Base-by-base conservation (phyloP, 2,113 vertebrate species). In the Gymnarchus niloticus region DNA sequence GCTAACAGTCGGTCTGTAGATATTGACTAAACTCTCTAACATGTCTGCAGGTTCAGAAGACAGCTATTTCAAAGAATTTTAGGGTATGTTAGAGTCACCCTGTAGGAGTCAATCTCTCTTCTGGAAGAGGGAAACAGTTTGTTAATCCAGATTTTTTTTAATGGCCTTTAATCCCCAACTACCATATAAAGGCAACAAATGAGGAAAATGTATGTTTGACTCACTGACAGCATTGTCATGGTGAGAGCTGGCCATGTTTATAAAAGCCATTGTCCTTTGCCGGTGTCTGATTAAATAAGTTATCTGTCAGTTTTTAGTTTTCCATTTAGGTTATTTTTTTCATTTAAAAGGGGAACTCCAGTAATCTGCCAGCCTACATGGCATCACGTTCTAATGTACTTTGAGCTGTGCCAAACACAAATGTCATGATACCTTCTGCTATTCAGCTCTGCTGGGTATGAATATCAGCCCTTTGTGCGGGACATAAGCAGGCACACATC, bases 401-500 rank as follows among this genome's bases (percentile, higher is more conserved):
- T 82, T 83, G 90, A 87, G 93, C 91, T 93, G 92, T 93, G 89
- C 88, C 91, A 88, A 85, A 87, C 85, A 89, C 91, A 90, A 91
- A 93, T 92, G 92, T 89, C 89, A 88, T 89, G 86, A 87, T 91
- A 33, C 88, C 85, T 73, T 91, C 92, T 89, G 88, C 89, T 87
- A 89, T 86, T 28, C 83, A 56, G 49, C 90, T 94, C 92, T 91
- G 90, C 86, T 88, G 89, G 91, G 92, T 94, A 92, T 95, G 92
- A 94, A 95, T 95, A 93, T 94, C 94, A 93, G 90, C 91, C 86
- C 83, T 94, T 95, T 94, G 93, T 94, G 89, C 85, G 91, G 89
- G 91, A 93, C 91, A 90, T 90, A 92, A 91, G 88, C 92, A 92
- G 93, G 91, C 90, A 92, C 91, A 93, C 92, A 93, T 94, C 89